Percentiles rank a stretch among this genome's conserved stretches.
These are phyloP conservation scores for Brienomyrus longianalis DNA, from an alignment of 2,113 vertebrate genomes.

Conservation along the genomic window DNA sequence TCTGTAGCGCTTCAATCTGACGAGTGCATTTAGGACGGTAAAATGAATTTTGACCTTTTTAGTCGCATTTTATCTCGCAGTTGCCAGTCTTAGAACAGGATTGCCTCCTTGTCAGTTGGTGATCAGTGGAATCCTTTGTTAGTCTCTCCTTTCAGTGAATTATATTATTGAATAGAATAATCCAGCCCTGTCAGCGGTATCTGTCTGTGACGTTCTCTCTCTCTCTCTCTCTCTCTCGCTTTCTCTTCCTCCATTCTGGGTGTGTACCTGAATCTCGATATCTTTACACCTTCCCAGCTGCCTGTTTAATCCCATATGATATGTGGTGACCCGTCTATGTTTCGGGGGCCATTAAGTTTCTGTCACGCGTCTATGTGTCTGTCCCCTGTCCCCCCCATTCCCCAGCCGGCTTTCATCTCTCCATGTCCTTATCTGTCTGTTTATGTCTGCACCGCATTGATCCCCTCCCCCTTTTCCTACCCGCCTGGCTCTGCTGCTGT, in stretches of 20 bases:
- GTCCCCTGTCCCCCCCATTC: neutral
- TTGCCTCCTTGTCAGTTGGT: conserved; percentile 13
- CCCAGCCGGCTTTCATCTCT: conserved; percentile 5
- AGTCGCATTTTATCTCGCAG: conserved; percentile 59
- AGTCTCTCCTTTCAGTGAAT: neutral
- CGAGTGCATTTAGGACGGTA: conserved; percentile 62
- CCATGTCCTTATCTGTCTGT: conserved; percentile 41
- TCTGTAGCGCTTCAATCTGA: conserved; percentile 37
- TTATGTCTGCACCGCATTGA: conserved; percentile 43
- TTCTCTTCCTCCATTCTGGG: neutral
- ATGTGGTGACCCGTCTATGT: neutral
- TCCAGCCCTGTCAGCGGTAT: neutral
- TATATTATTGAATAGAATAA: conserved; percentile 19
- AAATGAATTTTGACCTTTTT: conserved; percentile 70
- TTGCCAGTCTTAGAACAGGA: conserved; percentile 41
- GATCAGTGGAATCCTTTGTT: conserved; percentile 17
- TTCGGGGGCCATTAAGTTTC: neutral
- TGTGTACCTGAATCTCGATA: neutral
- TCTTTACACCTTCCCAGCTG: neutral
- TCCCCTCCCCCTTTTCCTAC: neutral
- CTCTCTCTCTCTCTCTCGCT: neutral
- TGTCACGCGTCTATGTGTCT: neutral
- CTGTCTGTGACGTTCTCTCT: neutral
- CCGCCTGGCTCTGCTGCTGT: neutral
- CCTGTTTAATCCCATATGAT: neutral